phyloP scores from a whole-genome alignment of 2,888 invertebrate genomes.

The Synanthedon myopaeformis region DNA sequence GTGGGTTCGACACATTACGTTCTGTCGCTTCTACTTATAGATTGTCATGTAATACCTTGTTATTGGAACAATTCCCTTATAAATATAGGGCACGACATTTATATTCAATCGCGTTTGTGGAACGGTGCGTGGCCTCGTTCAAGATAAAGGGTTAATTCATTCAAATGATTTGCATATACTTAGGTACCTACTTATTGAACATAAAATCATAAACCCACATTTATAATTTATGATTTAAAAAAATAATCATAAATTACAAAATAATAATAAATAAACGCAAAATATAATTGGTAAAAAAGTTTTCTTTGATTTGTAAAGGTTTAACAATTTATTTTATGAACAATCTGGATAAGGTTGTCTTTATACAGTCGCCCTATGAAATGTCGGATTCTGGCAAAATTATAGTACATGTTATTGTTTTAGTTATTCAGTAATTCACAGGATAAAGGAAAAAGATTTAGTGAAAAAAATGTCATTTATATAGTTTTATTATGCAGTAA shows the following conservation, averaged over 20 bases:
- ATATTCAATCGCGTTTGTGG: background rate
- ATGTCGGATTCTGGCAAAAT: too few species aligned
- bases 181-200: background rate
- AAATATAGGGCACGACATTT: background rate
- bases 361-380: too few species aligned
- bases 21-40: slow-evolving; percentile 2
- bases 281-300: too few species aligned
- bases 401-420: too few species aligned
- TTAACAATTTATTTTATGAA: background rate
- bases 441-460: too few species aligned
- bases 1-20: slow-evolving; percentile 13
- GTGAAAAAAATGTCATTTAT: too few species aligned
- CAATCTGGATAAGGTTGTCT: too few species aligned
- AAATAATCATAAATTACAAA: background rate
- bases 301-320: background rate
- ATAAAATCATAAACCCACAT: background rate
- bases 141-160: background rate
- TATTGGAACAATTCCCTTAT: background rate
- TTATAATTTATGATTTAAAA: background rate
- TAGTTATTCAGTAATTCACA: too few species aligned
- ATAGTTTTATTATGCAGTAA: too few species aligned
- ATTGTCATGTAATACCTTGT: background rate
- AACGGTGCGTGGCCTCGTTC: background rate
- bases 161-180: background rate
- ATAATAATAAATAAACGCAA: background rate